Evolutionary conservation across 1,140 invertebrate species (phyloP), one percentile per base, ranked within the genome.

Genomic region (Tribolium castaneum): DNA sequence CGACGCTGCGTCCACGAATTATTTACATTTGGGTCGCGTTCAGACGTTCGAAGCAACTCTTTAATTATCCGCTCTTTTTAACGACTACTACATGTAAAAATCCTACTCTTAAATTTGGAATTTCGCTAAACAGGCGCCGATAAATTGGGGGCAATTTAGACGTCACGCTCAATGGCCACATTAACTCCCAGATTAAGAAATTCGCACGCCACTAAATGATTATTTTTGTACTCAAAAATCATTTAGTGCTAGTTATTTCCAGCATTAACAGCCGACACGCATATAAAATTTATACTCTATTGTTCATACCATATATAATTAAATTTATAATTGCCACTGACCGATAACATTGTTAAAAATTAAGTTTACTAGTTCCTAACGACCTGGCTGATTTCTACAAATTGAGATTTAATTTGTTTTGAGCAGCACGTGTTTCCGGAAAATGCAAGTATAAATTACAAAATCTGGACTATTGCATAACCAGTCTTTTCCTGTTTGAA

Each of bases 11-110:
- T 66, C 12, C 6, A 66, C n/a, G 59, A 35, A 39, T 35, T 66
- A 35, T 34, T 66, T 66, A 66, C 12, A 66, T 35, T 66, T 12
- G n/a, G n/a, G 59, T 35, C 59, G 30, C 30, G 30, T 66, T 66
- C 59, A 66, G 59, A 66, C 30, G 19, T 66, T 66, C 59, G 30
- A 66, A 66, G 30, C 54, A 39, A 35, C 59, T 66, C 59, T 66
- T n/a, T 35, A 66, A 35, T 66, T 66, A 66, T 34, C 10, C 12
- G 30, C 59, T 66, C 30, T 34, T 66, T 66, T 25, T 35, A 35
- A 12, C 14, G 59, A 66, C 59, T 14, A 35, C 34, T 66, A 66
- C 25, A 66, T 66, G 30, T 12, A 66, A 66, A 66, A 66, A 66
- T 66, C 30, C 10, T 66, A 12, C 59, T 35, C 30, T 66, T 66